These are phyloP conservation scores for Bambusicola thoracicus DNA, from an alignment of 2,113 vertebrate species.

Conservation along the genomic window DNA sequence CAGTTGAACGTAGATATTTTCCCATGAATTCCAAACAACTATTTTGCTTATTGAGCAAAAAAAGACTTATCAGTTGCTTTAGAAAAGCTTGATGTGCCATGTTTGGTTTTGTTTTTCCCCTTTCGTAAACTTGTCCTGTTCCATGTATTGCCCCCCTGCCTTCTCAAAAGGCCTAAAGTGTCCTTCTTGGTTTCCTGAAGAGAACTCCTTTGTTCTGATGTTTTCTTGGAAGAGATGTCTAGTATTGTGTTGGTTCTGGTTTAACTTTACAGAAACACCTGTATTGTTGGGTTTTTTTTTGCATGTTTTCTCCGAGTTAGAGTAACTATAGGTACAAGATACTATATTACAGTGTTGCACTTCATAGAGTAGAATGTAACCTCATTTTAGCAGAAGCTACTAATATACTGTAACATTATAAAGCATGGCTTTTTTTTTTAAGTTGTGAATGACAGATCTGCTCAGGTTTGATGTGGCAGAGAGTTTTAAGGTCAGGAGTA, in stretches of 20 bases:
- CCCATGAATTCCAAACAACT: not conserved
- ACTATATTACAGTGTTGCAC: slow-evolving; percentile 65
- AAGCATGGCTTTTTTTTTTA: slow-evolving; percentile 35
- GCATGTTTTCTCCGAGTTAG: slow-evolving; percentile 49
- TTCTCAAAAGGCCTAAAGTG: not conserved
- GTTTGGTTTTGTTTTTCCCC: not conserved
- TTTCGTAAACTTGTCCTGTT: not conserved
- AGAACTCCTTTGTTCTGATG: not conserved
- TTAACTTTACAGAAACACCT: slow-evolving; percentile 69
- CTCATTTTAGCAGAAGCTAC: slow-evolving; percentile 56
- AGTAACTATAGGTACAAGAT: slow-evolving; percentile 48
- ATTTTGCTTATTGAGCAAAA: not conserved
- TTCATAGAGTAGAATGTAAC: slow-evolving; percentile 47
- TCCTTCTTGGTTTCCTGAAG: not conserved
- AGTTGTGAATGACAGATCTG: slow-evolving; percentile 14
- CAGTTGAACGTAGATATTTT: not conserved
- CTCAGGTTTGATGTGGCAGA: slow-evolving; percentile 15
- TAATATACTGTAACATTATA: slow-evolving; percentile 46
- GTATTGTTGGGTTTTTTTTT: slow-evolving; percentile 24
- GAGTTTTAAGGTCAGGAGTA: slow-evolving; percentile 44
- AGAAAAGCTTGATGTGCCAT: not conserved
- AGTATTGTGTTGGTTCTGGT: not conserved
- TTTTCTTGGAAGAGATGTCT: not conserved
- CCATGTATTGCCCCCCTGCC: not conserved
- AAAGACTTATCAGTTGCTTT: not conserved